These are phyloP conservation scores for Cantharis flavilabris DNA, from an alignment of 2,888 invertebrate genomes.

Conservation along the genomic window DNA sequence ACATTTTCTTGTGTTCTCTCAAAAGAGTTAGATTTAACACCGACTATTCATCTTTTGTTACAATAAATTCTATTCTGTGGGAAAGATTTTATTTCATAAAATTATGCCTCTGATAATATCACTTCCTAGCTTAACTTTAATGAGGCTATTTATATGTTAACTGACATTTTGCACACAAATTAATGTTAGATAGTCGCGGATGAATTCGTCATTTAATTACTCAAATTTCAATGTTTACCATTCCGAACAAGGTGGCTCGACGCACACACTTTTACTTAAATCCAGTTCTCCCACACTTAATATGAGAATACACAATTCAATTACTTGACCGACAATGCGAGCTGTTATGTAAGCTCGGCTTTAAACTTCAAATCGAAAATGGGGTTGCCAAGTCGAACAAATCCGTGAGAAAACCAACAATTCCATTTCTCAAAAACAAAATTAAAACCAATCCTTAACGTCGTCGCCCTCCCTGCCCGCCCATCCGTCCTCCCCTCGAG, in stretches of 20 bases:
- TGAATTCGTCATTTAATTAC: slow-evolving; percentile 6
- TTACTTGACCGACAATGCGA: slow-evolving; percentile 8
- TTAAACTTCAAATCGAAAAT: not conserved
- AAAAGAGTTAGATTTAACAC: not conserved
- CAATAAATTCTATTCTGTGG: slow-evolving; percentile 12
- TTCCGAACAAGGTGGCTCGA: not conserved
- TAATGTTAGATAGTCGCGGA: slow-evolving; percentile 4
- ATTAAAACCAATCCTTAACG: not conserved
- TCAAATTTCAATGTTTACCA: not conserved
- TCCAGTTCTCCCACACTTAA: slow-evolving; percentile 26
- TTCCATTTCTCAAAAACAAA: not conserved
- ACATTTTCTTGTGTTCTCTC: not conserved
- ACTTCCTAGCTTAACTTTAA: slow-evolving; percentile 8
- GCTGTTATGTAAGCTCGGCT: slow-evolving; percentile 8
- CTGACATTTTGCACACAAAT: slow-evolving; percentile 13
- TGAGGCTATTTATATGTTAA: slow-evolving; percentile 21
- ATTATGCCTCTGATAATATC: slow-evolving; percentile 17
- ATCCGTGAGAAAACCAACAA: not conserved
- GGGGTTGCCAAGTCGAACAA: not conserved
- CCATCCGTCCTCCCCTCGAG: too few species aligned
- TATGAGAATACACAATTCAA: slow-evolving; percentile 16
- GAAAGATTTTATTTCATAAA: slow-evolving; percentile 8
- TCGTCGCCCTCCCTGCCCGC: not conserved
- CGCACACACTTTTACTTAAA: slow-evolving; percentile 16
- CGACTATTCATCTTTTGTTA: not conserved